Base-by-base conservation (phyloP, 2,888 invertebrate species). In the Homarus gammarus region DNA sequence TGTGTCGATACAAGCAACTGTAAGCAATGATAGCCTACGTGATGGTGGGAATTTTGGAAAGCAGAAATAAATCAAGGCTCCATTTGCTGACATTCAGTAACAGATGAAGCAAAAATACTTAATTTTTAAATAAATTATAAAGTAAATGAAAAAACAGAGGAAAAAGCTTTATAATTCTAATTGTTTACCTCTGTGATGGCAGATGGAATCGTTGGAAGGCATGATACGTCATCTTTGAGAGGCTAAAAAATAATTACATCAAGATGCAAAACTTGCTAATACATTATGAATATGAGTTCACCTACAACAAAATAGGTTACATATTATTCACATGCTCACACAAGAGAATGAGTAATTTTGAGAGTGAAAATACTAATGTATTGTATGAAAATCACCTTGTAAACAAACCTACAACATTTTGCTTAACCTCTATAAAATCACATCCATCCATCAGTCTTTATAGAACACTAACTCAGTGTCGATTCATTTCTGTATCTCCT, bases 221-320 rank as follows among this genome's bases (percentile, higher is more conserved):
- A 73, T 75, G 38, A 84, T 84, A 38, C 84, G 84, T 84, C 84
- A 84, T 75, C 84, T 84, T 72, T 75, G 84, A 51, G 75, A 84
- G 31, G 70, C 84, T 84, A 84, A 40, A 56, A 61, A 75, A 73
- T 51, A 75, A 22, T 51, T 73, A 40, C 15, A 75, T 84, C 75
- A 84, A 38, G 33, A 31, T 84, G 72, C 44, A 49, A 70, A 70
- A 64, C 64, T 27, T 64, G n/a, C 22, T 22, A 6, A 64, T 27
- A 8, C 5, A n/a, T 27, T 27, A 64, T 64, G 12, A 64, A 27
- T 64, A 31, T 27, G 5, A 12, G 1, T 1, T 12, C 22, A 3
- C 18, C 22, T 56, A 78, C n/a, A 78, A 40, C 36, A 18, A 56
- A 56, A 22, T 56, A 56, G 22, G 22, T 18, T 56, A 18, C 12